A percentile compares a stretch with the other conserved stretches of the same genome.
phyloP scores from a whole-genome alignment of 2,113 vertebrate genomes.

The Rhinichthys klamathensis region DNA sequence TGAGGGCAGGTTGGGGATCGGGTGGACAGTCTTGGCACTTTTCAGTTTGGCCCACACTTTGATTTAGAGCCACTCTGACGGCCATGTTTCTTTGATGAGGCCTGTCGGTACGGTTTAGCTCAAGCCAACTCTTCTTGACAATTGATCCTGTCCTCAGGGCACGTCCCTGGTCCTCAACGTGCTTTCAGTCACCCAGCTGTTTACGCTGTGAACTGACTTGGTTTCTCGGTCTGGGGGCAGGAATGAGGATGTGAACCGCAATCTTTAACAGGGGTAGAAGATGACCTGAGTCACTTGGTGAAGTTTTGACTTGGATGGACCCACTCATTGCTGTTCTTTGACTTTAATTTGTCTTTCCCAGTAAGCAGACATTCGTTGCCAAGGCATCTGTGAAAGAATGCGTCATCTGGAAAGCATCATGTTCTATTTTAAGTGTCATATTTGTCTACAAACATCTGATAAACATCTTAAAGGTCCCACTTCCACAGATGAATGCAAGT shows the following conservation, averaged over 20 bases:
- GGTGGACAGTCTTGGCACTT: conserved; percentile 30
- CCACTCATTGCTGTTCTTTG: background rate
- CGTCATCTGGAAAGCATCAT: conserved; percentile 1
- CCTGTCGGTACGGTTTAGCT: conserved; percentile 68
- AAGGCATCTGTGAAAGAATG: background rate
- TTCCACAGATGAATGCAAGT: too few relatives aligned
- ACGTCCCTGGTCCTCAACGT: conserved; percentile 4
- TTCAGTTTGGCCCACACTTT: conserved; percentile 60
- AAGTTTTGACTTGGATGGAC: background rate
- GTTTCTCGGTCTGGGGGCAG: background rate
- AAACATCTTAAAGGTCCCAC: conserved; percentile 2
- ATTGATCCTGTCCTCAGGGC: conserved; percentile 61
- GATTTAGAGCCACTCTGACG: conserved; percentile 66
- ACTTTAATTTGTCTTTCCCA: background rate
- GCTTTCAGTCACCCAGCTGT: conserved; percentile 7
- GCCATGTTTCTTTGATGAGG: conserved; percentile 75
- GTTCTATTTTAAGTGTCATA: conserved; percentile 7
- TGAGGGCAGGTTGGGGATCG: background rate
- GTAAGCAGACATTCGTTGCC: background rate
- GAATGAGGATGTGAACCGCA: background rate
- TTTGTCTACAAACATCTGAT: conserved; percentile 16
- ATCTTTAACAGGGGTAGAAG: background rate
- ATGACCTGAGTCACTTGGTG: background rate
- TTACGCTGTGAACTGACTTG: conserved; percentile 27
- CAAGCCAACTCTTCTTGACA: conserved; percentile 55